Evolutionary conservation across 2,113 vertebrate species (phyloP), one percentile per base, ranked within the genome.

Genomic region (Leptobrachium leishanense): DNA sequence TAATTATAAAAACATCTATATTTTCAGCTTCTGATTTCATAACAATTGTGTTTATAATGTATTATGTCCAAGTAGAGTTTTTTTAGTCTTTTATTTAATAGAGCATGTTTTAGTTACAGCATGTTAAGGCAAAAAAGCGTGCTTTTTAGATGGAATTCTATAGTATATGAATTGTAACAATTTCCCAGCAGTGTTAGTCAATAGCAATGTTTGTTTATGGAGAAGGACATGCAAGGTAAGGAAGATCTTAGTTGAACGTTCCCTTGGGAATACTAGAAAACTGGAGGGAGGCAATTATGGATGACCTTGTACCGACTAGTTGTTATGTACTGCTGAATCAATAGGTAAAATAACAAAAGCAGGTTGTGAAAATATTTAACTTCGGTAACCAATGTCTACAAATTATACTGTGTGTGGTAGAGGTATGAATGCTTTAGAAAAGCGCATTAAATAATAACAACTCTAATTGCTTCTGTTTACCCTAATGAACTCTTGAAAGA

Each of bases 251-350:
- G 40, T 68, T 82, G 11, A 53, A 81, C 62, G 31, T 13, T 57
- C 84, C 74, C 12, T 70, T 72, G 67, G 12, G 65, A 70, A 73
- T 43, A 6, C 78, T 80, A 68, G 78, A 83, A 82, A 76, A 81
- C 79, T 81, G 75, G 81, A 82, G 79, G 75, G 79, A 84, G 64
- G 84, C 82, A 83, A 82, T 84, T 84, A 84, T 81, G 82, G 79
- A 79, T 65, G 79, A 84, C 84, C 79, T 84, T 84, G 84, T 68
- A 73, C 82, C 79, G 75, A 72, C 73, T 82, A 84, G 79, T 77
- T 82, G 73, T 77, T 46, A 81, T 67, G 76, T 46, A 68, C 43
- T n/a, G 0, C 0, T 82, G 73, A 82, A 84, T 76, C 15, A 82
- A 40, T 72, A 84, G 83, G 66, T 50, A 43, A n/a, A 65, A 76